Evolutionary conservation across 2,797 vertebrate genomes (phyloP).

Genomic region (Botia almorhae): DNA sequence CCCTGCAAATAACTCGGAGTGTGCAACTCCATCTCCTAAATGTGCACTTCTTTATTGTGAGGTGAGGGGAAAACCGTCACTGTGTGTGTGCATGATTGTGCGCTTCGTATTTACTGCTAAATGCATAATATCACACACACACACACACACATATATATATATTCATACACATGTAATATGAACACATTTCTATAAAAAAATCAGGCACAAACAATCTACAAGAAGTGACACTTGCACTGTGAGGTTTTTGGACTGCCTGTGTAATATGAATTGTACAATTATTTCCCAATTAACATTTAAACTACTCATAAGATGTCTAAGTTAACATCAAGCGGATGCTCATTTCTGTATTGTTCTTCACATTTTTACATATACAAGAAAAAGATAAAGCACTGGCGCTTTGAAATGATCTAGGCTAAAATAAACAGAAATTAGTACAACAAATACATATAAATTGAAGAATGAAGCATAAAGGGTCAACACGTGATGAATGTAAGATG

Average conservation of each 20-base stretch:
- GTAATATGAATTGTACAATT: too few species aligned
- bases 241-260: too few species aligned
- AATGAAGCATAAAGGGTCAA: too few species aligned
- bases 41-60: constrained; percentile 63
- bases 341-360: neutral
- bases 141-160: neutral
- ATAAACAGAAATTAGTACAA: neutral
- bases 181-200: neutral
- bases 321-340: neutral
- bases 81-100: neutral
- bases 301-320: neutral
- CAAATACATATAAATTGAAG: neutral
- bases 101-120: constrained; percentile 17
- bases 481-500: neutral
- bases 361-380: neutral
- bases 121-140: neutral
- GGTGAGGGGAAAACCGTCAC: constrained; percentile 15
- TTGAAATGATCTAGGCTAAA: neutral
- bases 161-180: too few species aligned
- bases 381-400: neutral
- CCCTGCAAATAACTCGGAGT: constrained; percentile 65
- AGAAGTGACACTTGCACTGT: too few species aligned
- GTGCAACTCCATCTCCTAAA: constrained; percentile 69
- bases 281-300: neutral
- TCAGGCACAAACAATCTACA: too few species aligned